Percentiles rank a stretch among this genome's conserved stretches.
Conservation (phyloP, 2,888 invertebrate genomes). For the Ormyrus pomaceus region DNA sequence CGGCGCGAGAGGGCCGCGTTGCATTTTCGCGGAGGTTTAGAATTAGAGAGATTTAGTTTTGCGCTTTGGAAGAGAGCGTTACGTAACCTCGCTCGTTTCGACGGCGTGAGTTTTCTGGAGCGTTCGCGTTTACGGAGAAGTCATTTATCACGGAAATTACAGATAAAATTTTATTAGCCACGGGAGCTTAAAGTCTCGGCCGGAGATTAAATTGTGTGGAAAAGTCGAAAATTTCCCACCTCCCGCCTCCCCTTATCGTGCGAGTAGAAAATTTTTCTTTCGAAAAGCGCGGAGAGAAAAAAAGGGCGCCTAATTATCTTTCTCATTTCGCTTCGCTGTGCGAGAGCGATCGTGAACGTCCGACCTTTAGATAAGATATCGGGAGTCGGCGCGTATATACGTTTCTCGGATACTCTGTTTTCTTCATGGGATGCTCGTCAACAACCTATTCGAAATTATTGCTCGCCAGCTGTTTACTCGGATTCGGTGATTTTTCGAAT, state of each 20-base stretch:
- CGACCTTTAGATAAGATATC: constrained; percentile 44
- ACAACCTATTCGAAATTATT: constrained; percentile 1
- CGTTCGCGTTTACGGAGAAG: background rate
- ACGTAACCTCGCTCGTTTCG: no score
- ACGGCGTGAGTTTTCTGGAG: no score
- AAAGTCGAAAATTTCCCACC: constrained; percentile 4
- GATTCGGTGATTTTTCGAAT: no score
- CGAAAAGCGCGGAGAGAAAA: constrained; percentile 11
- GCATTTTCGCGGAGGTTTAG: no score
- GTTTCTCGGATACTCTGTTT: constrained; percentile 10
- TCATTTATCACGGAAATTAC: constrained; percentile 5
- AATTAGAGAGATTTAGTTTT: no score
- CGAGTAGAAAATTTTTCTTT: background rate
- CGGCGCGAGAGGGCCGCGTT: no score
- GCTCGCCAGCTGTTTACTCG: no score
- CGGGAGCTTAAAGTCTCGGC: background rate
- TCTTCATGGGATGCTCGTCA: constrained; percentile 3
- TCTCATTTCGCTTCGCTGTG: constrained; percentile 20
- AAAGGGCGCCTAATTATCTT: constrained; percentile 33
- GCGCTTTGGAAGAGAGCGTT: no score
- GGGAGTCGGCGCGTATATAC: background rate
- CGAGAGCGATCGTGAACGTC: constrained; percentile 20
- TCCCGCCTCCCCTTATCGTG: background rate
- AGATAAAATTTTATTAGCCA: constrained; percentile 17
- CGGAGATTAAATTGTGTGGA: constrained; percentile 12